Evolutionary conservation across 2,888 invertebrate species (phyloP).

Genomic region (Phaedon cochleariae): DNA sequence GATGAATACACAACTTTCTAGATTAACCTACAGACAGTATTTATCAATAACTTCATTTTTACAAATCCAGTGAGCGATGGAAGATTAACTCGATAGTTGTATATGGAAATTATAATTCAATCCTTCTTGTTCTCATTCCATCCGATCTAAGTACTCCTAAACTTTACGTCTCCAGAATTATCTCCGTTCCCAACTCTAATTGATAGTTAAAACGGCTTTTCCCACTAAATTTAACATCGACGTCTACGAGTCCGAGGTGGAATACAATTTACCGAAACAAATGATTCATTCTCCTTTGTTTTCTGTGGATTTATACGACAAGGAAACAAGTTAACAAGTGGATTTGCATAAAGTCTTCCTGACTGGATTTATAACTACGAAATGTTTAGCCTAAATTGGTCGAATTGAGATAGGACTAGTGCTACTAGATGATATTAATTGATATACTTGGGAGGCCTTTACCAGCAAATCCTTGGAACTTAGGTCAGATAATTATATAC

Average conservation of each 20-base stretch:
- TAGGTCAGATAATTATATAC: too few relatives aligned
- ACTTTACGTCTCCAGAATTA: neutral
- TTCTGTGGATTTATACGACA: constrained; percentile 26
- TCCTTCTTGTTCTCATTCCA: neutral
- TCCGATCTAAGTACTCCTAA: neutral
- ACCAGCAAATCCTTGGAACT: too few relatives aligned
- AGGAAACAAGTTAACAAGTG: constrained; percentile 29
- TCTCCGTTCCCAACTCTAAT: constrained; percentile 10
- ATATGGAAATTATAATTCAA: neutral
- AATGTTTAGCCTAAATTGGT: neutral
- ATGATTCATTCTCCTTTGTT: constrained; percentile 25
- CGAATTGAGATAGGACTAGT: neutral
- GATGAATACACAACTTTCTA: too few relatives aligned
- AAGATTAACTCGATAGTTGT: too few relatives aligned
- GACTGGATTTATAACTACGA: constrained; percentile 14
- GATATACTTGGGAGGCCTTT: too few relatives aligned
- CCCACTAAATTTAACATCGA: constrained; percentile 16
- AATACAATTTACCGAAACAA: constrained; percentile 27
- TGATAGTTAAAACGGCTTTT: constrained; percentile 14
- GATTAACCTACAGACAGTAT: too few relatives aligned
- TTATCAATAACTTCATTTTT: too few relatives aligned
- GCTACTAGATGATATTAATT: neutral
- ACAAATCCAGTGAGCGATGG: too few relatives aligned
- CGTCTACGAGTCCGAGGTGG: constrained; percentile 6
- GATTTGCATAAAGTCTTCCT: constrained; percentile 27